phyloP scores from a whole-genome alignment of 2,888 invertebrate species.

The Eristalis arbustorum region DNA sequence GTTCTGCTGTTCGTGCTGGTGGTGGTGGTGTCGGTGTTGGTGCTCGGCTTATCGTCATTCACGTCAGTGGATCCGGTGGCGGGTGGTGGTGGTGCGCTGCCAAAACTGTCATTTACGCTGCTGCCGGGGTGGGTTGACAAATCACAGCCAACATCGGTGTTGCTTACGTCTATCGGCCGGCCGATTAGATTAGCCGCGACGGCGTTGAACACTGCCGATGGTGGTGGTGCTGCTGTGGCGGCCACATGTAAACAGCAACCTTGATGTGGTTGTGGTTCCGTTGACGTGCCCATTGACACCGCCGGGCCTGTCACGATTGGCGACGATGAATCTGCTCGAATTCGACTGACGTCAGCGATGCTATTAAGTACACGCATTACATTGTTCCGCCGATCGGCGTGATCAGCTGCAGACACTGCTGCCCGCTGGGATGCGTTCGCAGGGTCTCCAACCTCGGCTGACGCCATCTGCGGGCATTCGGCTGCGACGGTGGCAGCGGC shows the following conservation, averaged over 20 bases:
- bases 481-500: background rate
- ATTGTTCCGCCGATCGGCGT: constrained; percentile 21
- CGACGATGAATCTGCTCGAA: constrained; percentile 26
- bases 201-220: constrained; percentile 11
- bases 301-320: background rate
- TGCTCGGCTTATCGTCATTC: constrained; percentile 46
- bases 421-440: background rate
- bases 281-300: constrained; percentile 22
- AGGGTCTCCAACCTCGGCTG: constrained; percentile 7
- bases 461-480: background rate
- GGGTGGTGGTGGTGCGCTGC: constrained; percentile 21
- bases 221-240: background rate
- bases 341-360: constrained; percentile 46
- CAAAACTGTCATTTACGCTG: constrained; percentile 36
- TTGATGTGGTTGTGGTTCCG: constrained; percentile 16
- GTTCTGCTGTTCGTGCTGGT: background rate
- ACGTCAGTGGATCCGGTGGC: constrained; percentile 48
- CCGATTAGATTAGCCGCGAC: constrained; percentile 54
- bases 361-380: constrained; percentile 56
- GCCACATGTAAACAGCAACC: constrained; percentile 9
- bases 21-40: constrained; percentile 23
- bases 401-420: background rate
- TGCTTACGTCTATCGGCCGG: constrained; percentile 43
- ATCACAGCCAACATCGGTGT: constrained; percentile 25
- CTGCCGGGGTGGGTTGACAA: constrained; percentile 32